phyloP scores from a whole-genome alignment of 2,797 vertebrate genomes.

The Delichon dasypus region DNA sequence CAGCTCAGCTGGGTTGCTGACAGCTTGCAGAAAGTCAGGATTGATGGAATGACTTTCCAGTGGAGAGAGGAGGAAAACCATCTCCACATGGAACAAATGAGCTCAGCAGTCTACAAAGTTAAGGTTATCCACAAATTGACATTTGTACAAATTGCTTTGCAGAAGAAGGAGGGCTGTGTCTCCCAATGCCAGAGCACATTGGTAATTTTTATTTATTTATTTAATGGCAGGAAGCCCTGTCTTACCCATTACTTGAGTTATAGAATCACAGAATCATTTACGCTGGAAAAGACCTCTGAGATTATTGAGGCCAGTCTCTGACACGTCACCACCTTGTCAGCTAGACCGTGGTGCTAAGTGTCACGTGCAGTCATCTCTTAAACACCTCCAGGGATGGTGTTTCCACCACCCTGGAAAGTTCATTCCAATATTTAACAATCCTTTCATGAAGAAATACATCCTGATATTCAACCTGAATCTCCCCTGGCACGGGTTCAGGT shows the following conservation, averaged over 20 bases:
- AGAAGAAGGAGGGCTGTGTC: neutral
- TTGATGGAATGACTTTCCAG: neutral
- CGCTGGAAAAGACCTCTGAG: neutral
- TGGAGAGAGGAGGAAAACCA: neutral
- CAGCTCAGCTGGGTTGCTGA: neutral
- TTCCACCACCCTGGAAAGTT: neutral
- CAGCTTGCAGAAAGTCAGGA: neutral
- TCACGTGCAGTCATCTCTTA: neutral
- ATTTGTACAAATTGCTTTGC: neutral
- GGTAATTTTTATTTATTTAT: neutral
- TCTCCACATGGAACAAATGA: neutral
- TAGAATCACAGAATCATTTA: neutral
- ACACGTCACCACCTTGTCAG: neutral
- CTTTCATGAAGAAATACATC: neutral
- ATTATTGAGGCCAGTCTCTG: neutral
- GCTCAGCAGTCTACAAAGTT: neutral
- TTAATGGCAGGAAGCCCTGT: neutral
- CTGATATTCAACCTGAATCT: neutral
- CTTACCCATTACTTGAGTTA: neutral
- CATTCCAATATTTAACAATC: neutral
- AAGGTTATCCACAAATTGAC: neutral
- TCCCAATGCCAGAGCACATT: neutral
- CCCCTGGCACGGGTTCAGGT: neutral
- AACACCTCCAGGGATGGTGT: neutral
- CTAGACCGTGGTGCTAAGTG: neutral